phyloP scores from a whole-genome alignment of 2,888 invertebrate species.

The Oscheius sp. region DNA sequence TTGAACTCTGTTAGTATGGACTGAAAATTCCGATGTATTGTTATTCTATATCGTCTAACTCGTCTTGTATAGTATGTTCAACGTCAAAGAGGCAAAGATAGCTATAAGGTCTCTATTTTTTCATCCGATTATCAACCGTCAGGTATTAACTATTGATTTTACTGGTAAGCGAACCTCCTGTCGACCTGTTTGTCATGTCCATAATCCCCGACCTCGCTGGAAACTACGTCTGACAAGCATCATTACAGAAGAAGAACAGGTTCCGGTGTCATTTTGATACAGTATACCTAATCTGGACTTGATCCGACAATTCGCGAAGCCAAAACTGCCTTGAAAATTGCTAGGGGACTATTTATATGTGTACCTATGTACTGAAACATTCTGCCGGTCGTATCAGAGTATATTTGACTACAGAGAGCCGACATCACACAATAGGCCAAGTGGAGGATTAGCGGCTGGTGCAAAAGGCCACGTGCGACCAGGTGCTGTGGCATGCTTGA shows the following conservation, averaged over 20 bases:
- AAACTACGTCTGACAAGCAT: slow-evolving; percentile 15
- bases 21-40: too few relatives aligned
- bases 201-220: slow-evolving; percentile 21
- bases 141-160: neutral
- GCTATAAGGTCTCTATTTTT: too few relatives aligned
- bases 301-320: slow-evolving; percentile 17
- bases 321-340: slow-evolving; percentile 6
- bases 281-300: slow-evolving; percentile 22
- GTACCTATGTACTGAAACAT: slow-evolving; percentile 23
- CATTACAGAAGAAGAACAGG: slow-evolving; percentile 17
- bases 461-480: slow-evolving; percentile 28
- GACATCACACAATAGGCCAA: slow-evolving; percentile 28
- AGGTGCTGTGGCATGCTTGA: slow-evolving; percentile 24
- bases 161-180: neutral
- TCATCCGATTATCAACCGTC: too few relatives aligned
- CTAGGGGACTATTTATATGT: neutral
- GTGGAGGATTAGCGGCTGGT: slow-evolving; percentile 30
- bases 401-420: slow-evolving; percentile 20
- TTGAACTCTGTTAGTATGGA: too few relatives aligned
- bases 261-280: slow-evolving; percentile 27
- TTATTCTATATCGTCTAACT: too few relatives aligned
- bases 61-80: too few relatives aligned
- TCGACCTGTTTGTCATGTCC: slow-evolving; percentile 16
- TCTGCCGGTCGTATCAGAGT: slow-evolving; percentile 24
- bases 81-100: too few relatives aligned